Percentiles rank a stretch among this genome's conserved stretches.
Conservation (phyloP, 2,113 vertebrate species). For the Lates calcarifer region DNA sequence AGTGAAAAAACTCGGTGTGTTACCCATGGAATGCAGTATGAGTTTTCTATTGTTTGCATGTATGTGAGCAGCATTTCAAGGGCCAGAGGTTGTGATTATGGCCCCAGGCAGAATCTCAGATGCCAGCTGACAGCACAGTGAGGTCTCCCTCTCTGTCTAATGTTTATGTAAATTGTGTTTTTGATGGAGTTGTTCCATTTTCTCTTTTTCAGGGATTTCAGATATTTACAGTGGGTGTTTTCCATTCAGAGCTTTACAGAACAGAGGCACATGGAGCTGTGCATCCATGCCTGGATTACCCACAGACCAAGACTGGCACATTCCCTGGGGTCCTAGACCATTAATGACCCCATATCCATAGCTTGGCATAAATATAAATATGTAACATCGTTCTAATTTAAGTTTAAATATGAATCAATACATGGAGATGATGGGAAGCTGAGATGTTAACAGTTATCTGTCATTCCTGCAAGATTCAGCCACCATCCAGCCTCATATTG, state of each 20-base stretch:
- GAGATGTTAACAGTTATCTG: background rate
- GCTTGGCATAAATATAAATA: background rate
- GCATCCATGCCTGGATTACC: background rate
- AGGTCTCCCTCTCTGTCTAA: background rate
- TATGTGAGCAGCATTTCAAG: slow-evolving; percentile 44
- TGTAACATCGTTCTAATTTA: background rate
- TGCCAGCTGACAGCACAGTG: slow-evolving; percentile 11
- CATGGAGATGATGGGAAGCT: background rate
- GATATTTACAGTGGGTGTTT: background rate
- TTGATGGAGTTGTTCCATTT: background rate
- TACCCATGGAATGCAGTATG: background rate
- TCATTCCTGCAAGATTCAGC: background rate
- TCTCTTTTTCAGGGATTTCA: background rate
- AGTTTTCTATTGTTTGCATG: slow-evolving; percentile 1
- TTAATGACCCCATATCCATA: background rate
- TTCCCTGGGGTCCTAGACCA: background rate
- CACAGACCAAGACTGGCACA: background rate
- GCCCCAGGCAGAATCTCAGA: slow-evolving; percentile 14
- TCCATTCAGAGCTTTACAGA: background rate
- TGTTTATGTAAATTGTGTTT: slow-evolving; percentile 37
- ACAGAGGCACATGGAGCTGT: background rate
- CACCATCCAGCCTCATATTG: background rate
- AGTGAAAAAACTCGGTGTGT: background rate
- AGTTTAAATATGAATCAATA: background rate
- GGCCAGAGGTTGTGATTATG: slow-evolving; percentile 25